Percentiles rank a stretch among this genome's conserved stretches.
These are phyloP conservation scores for Agrotis clavis DNA, from an alignment of 2,888 invertebrate species.

Conservation along the genomic window DNA sequence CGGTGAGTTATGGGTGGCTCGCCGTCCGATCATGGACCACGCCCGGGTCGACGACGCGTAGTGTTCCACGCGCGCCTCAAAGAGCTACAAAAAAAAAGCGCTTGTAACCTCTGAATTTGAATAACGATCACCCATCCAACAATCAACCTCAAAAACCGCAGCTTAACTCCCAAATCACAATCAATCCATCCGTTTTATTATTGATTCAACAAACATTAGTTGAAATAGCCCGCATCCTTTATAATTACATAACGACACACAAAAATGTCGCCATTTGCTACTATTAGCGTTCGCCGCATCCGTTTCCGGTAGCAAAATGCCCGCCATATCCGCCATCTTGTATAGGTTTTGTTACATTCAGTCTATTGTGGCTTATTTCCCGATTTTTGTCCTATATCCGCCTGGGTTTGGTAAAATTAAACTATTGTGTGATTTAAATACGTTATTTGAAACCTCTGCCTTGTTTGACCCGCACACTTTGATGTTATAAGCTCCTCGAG, in stretches of 20 bases:
- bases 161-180: constrained; percentile 33
- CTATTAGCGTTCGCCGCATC: constrained; percentile 75
- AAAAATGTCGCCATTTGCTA: constrained; percentile 57
- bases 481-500: too few species aligned
- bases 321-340: constrained; percentile 66
- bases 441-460: neutral
- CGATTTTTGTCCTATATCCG: constrained; percentile 71
- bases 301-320: constrained; percentile 82
- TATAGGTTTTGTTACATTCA: constrained; percentile 69
- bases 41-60: too few species aligned
- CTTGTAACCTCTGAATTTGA: too few species aligned
- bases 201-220: constrained; percentile 20
- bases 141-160: neutral
- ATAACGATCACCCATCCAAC: neutral
- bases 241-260: constrained; percentile 63
- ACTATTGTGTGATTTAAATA: constrained; percentile 32
- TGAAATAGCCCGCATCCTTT: constrained; percentile 58
- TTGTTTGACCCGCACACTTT: too few species aligned
- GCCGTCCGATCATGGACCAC: too few species aligned
- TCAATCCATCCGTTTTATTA: constrained; percentile 45
- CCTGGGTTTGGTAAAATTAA: constrained; percentile 28
- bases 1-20: too few species aligned
- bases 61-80: too few species aligned
- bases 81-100: too few species aligned
- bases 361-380: constrained; percentile 67